phyloP scores from a whole-genome alignment of 2,797 vertebrate genomes.

The Leuciscus waleckii region DNA sequence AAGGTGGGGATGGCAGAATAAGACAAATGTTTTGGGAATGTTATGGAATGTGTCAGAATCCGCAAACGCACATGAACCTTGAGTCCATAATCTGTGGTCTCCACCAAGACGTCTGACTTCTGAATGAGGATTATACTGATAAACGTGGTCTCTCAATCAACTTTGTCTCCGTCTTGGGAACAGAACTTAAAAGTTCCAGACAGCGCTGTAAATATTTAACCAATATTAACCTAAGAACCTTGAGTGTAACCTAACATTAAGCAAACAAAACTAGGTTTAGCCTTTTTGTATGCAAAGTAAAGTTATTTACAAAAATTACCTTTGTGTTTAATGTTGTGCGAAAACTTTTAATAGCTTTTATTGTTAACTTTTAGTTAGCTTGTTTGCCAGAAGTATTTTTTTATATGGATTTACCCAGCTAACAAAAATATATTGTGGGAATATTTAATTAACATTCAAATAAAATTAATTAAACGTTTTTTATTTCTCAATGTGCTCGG shows the following conservation, averaged over 20 bases:
- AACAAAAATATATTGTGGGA: neutral
- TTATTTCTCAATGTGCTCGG: neutral
- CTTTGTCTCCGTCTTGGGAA: neutral
- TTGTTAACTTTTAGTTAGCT: neutral
- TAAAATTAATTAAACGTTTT: neutral
- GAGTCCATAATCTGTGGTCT: slow-evolving; percentile 2
- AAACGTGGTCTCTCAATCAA: neutral
- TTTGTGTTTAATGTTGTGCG: neutral
- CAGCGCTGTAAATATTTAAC: slow-evolving; percentile 25
- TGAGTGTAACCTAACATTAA: neutral
- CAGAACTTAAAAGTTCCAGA: slow-evolving; percentile 4
- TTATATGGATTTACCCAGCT: neutral
- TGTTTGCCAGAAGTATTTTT: neutral
- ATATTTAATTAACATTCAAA: neutral
- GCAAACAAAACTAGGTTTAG: neutral
- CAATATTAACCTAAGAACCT: neutral
- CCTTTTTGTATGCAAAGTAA: neutral
- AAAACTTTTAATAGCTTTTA: neutral
- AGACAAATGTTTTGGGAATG: neutral
- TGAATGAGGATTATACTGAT: neutral
- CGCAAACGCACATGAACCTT: neutral
- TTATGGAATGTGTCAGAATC: neutral
- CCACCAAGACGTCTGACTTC: slow-evolving; percentile 4
- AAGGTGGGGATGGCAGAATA: neutral
- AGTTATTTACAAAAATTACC: neutral